Base-by-base conservation (phyloP, 2,797 vertebrate species). In the Pempheris klunzingeri region DNA sequence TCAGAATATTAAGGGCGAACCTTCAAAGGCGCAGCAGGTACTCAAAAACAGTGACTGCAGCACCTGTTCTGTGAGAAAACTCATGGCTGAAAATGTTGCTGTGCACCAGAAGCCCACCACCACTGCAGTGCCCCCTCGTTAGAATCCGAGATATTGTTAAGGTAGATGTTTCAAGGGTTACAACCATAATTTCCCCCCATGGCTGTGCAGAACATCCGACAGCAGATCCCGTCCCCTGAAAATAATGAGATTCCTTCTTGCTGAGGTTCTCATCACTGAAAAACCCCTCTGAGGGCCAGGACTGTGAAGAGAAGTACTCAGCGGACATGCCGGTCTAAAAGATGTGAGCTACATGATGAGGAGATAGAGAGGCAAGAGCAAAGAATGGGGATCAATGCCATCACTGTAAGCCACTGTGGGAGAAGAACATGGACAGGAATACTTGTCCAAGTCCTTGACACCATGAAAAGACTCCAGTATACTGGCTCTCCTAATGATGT, bases 231-330 rank as follows among this genome's bases (percentile, higher is more conserved):
- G 41, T 77, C 76, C 50, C 46, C 61, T 39, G 47, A 77, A 85
- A 85, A 88, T 86, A 83, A 88, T 81, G 78, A 90, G 74, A 86
- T 72, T 83, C 69, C 57, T 71, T 74, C 74, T 79, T 52, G 1
- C 71, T 59, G 52, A 81, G 59, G 54, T 83, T 74, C 58, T 89
- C 77, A 78, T 86, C 64, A 52, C 43, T 73, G 50, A 70, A 79
- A 83, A 74, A 47, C 3, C 14, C 11, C 72, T 78, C 47, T 82
- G 44, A 78, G 80, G n/a, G 26, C 72, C 65, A 64, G 22, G 55
- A 54, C 67, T 76, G 71, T 63, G 59, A 80, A 39, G 47, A 85
- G 57, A 77, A 24, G 22, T 57, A 76, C 71, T 84, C 43, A 12
- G 70, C 70, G 77, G 82, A 86, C 81, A 86, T 62, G 68, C 43